Percentiles rank a stretch among this genome's conserved stretches.
phyloP scores from a whole-genome alignment of 2,888 invertebrate genomes.

The Subacronicta megacephala region DNA sequence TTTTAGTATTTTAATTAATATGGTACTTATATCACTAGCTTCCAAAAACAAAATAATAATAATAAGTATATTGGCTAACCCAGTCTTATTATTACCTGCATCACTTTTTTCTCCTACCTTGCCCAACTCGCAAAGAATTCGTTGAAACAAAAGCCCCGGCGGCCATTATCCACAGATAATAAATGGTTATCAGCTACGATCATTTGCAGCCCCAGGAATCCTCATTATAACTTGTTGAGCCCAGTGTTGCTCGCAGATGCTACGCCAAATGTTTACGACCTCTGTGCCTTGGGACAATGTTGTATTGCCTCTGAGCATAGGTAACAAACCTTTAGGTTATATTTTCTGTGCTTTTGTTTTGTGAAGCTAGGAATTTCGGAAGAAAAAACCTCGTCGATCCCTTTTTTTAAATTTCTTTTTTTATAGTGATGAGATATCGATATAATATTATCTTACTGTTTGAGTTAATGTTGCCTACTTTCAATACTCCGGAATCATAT shows the following conservation, averaged over 20 bases:
- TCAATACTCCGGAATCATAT: too few species aligned
- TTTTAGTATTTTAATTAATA: too few species aligned
- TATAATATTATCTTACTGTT: too few species aligned
- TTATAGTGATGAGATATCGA: too few species aligned
- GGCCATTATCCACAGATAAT: slow-evolving; percentile 17
- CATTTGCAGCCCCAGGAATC: slow-evolving; percentile 7
- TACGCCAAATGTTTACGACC: slow-evolving; percentile 5
- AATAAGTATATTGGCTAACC: too few species aligned
- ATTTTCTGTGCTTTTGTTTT: too few species aligned
- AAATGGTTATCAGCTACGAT: slow-evolving; percentile 20
- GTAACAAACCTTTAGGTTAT: background rate
- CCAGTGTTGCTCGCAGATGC: slow-evolving; percentile 1
- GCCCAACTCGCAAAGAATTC: background rate
- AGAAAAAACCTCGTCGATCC: too few species aligned
- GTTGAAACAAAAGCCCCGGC: slow-evolving; percentile 7
- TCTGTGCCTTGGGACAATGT: background rate
- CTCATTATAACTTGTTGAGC: slow-evolving; percentile 17
- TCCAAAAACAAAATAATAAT: too few species aligned
- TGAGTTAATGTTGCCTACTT: too few species aligned
- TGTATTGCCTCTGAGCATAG: background rate
- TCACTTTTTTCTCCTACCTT: background rate
- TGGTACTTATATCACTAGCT: too few species aligned
- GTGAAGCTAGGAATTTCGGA: too few species aligned
- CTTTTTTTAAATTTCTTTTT: too few species aligned
- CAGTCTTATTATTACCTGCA: background rate